These are phyloP conservation scores for Sarcophilus harrisii DNA, from an alignment of 2,797 vertebrate genomes.

Conservation along the genomic window DNA sequence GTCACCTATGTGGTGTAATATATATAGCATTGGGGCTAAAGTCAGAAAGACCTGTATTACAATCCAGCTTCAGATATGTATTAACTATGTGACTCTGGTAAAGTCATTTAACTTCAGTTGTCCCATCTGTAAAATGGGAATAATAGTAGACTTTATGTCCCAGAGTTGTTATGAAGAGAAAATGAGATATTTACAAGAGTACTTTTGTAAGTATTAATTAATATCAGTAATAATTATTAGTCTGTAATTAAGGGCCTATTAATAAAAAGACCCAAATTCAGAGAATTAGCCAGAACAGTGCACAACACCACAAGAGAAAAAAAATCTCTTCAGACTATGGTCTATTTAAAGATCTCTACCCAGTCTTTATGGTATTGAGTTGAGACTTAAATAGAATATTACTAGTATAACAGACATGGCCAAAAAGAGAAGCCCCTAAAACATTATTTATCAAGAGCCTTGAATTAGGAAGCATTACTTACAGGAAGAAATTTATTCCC, in stretches of 20 bases:
- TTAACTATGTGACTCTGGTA: slow-evolving; percentile 6
- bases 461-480: background rate
- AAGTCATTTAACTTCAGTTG: background rate
- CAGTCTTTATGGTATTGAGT: background rate
- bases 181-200: slow-evolving; percentile 4
- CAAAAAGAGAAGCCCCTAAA: background rate
- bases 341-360: background rate
- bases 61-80: background rate
- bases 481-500: background rate
- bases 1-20: background rate
- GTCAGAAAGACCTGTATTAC: background rate
- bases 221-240: background rate
- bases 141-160: background rate
- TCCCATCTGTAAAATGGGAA: slow-evolving; percentile 51
- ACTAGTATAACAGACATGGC: background rate
- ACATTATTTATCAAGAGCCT: background rate
- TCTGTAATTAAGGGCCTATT: background rate
- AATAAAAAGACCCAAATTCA: background rate
- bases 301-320: background rate
- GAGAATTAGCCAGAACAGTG: background rate
- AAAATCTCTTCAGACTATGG: background rate
- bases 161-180: background rate
- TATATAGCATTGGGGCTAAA: background rate
- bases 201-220: background rate
- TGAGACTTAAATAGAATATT: background rate